A percentile compares a stretch with the other conserved stretches of the same genome.
These are phyloP conservation scores for Hapalemur alaotrensis DNA, from an alignment of 2,797 vertebrate genomes.

Conservation along the genomic window DNA sequence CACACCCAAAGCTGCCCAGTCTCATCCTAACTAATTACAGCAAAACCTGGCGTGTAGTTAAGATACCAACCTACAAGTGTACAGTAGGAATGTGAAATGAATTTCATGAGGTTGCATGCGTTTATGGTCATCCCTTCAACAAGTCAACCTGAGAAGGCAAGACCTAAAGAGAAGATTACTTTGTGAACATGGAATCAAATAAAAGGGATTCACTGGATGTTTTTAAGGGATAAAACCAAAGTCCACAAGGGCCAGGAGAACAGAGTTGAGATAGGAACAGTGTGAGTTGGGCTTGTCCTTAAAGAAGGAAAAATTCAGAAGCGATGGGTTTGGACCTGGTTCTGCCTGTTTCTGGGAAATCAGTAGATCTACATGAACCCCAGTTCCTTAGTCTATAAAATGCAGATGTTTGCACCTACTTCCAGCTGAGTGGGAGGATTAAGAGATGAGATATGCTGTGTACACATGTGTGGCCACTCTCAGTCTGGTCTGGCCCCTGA, in stretches of 20 bases:
- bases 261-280: rapidly evolving
- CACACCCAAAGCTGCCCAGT: too few species aligned
- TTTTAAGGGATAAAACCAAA: not conserved
- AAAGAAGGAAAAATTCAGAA: not conserved
- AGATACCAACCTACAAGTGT: not conserved
- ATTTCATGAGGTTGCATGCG: not conserved
- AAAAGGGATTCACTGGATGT: not conserved
- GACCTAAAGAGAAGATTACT: not conserved
- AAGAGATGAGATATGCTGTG: not conserved
- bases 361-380: not conserved
- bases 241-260: rapidly evolving
- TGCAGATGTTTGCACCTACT: not conserved
- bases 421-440: not conserved
- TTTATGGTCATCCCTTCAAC: not conserved
- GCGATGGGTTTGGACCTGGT: not conserved
- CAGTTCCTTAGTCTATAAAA: too few species aligned
- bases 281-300: too few species aligned
- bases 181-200: not conserved
- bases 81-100: rapidly evolving
- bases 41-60: not conserved
- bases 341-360: not conserved
- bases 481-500: not conserved
- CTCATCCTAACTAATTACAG: not conserved
- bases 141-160: not conserved
- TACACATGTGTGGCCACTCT: rapidly evolving